These are phyloP conservation scores for Cheilosia grossa DNA, from an alignment of 2,888 invertebrate genomes.

Conservation along the genomic window DNA sequence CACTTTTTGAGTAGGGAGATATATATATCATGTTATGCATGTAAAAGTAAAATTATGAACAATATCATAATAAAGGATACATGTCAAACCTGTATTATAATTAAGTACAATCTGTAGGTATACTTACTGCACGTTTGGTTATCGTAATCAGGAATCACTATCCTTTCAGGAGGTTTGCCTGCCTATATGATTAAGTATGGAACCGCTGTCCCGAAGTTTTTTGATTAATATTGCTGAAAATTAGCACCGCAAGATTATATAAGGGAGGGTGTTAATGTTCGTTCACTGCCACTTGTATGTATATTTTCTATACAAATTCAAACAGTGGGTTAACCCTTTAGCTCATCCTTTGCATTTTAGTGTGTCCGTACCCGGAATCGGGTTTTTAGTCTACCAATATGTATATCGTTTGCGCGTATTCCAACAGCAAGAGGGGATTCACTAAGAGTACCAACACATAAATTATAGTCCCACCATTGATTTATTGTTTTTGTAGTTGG, in stretches of 20 bases:
- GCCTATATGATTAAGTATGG: conserved; percentile 48
- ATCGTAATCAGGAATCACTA: conserved; percentile 2
- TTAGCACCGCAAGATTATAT: conserved; percentile 44
- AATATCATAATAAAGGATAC: neutral
- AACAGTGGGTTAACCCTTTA: conserved; percentile 47
- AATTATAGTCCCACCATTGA: conserved; percentile 62
- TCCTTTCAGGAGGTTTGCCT: conserved; percentile 15
- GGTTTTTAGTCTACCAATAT: conserved; percentile 31
- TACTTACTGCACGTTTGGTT: too few species aligned
- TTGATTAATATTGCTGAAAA: conserved; percentile 61
- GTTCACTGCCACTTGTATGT: conserved; percentile 12
- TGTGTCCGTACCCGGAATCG: neutral
- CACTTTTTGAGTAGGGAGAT: too few species aligned
- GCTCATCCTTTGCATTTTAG: conserved; percentile 40
- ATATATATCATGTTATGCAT: too few species aligned
- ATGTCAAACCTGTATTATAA: neutral
- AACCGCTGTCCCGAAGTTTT: conserved; percentile 50
- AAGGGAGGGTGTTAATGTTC: conserved; percentile 23
- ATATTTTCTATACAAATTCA: conserved; percentile 55
- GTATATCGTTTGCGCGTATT: conserved; percentile 33
- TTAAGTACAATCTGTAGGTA: neutral
- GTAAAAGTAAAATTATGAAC: too few species aligned
- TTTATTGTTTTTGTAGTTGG: conserved; percentile 60
- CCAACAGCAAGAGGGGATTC: conserved; percentile 2
- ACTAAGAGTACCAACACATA: conserved; percentile 46